Evolutionary conservation across 2,113 vertebrate genomes (phyloP).

Genomic region (Brachyistius frenatus): DNA sequence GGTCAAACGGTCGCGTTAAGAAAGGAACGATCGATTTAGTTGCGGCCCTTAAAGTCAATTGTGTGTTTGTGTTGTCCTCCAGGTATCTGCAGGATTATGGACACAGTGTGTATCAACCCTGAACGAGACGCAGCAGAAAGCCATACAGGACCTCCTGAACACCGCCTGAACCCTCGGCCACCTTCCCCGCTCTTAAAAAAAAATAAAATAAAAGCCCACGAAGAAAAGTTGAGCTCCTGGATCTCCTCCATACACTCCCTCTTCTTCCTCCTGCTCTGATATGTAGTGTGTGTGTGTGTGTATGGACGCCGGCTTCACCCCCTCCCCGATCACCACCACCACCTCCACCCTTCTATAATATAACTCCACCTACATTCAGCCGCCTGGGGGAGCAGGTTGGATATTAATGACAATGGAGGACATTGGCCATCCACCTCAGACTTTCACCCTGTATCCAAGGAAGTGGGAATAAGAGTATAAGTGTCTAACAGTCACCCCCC

Average conservation of each 20-base stretch:
- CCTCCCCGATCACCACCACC: constrained; percentile 15
- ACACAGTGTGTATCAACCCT: constrained; percentile 95
- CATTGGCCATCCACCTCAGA: constrained; percentile 54
- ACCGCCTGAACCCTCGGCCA: constrained; percentile 83
- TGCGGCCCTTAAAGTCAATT: neutral
- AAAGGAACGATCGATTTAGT: no score
- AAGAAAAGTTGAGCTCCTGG: constrained; percentile 71
- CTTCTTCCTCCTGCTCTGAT: constrained; percentile 74
- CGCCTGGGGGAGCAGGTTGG: constrained; percentile 52
- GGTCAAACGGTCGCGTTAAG: neutral
- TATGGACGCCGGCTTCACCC: constrained; percentile 61
- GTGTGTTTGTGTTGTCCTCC: constrained; percentile 5
- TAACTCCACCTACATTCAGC: constrained; percentile 23
- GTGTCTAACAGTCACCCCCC: constrained; percentile 6
- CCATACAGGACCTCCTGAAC: constrained; percentile 96
- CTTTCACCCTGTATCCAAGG: constrained; percentile 39
- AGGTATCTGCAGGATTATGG: constrained; percentile 96
- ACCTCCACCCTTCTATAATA: neutral
- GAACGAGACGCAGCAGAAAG: constrained; percentile 94
- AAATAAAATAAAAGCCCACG: constrained; percentile 42
- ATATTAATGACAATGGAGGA: constrained; percentile 52
- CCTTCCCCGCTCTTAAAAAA: constrained; percentile 42
- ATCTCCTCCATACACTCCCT: constrained; percentile 68
- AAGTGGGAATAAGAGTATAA: constrained; percentile 31
- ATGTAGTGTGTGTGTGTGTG: constrained; percentile 60